Evolutionary conservation across 2,888 invertebrate species (phyloP).

Genomic region (Hirtodrosophila histrioides): DNA sequence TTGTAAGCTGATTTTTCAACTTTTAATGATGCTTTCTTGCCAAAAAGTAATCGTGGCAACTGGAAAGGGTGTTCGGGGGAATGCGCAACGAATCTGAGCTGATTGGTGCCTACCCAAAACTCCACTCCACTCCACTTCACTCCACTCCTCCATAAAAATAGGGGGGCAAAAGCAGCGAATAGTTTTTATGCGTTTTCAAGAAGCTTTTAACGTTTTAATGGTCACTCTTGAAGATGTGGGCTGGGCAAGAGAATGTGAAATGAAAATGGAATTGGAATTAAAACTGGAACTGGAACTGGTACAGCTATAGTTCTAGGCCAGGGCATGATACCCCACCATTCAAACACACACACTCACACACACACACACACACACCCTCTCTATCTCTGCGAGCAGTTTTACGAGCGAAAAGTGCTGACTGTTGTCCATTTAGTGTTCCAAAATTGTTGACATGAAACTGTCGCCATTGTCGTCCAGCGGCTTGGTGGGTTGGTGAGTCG

Average conservation of each 20-base stretch:
- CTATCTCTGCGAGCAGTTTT: constrained; percentile 42
- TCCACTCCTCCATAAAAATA: too few relatives aligned
- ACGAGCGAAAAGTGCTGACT: constrained; percentile 76
- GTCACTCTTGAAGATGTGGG: constrained; percentile 44
- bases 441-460: constrained; percentile 74
- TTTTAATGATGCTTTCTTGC: constrained; percentile 69
- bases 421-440: constrained; percentile 65
- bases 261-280: constrained; percentile 14
- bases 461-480: constrained; percentile 56
- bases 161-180: constrained; percentile 38
- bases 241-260: not conserved
- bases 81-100: too few relatives aligned
- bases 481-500: not conserved
- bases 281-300: not conserved
- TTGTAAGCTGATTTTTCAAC: constrained; percentile 67
- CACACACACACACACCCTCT: not conserved
- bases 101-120: too few relatives aligned
- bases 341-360: not conserved
- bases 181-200: constrained; percentile 76
- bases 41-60: constrained; percentile 44
- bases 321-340: constrained; percentile 2
- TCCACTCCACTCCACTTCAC: too few relatives aligned
- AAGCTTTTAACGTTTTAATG: constrained; percentile 80
- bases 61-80: not conserved
- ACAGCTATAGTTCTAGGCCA: constrained; percentile 9